Evolutionary conservation across 2,888 invertebrate species (phyloP).

Genomic region (Microdon myrmicae): DNA sequence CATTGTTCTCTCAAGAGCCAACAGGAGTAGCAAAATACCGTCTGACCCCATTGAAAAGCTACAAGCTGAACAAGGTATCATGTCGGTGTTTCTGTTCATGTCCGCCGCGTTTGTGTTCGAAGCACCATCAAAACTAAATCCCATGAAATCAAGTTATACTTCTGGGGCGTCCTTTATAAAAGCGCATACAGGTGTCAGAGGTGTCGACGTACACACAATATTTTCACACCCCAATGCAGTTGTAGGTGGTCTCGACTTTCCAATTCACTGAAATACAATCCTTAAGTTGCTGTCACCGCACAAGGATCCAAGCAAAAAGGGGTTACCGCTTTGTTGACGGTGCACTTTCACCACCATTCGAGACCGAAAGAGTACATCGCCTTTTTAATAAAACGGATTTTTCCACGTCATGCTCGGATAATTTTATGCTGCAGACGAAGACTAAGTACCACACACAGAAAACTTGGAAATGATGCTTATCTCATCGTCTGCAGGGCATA

Average conservation of each 20-base stretch:
- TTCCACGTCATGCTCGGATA: constrained; percentile 28
- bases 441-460: constrained; percentile 9
- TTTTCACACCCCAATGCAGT: constrained; percentile 22
- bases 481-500: constrained; percentile 10
- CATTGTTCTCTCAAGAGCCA: too few relatives aligned
- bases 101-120: too few relatives aligned
- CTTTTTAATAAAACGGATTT: constrained; percentile 43
- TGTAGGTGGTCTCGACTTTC: constrained; percentile 30
- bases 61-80: too few relatives aligned
- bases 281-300: constrained; percentile 4
- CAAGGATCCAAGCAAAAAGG: constrained; percentile 15
- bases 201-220: constrained; percentile 22
- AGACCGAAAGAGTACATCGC: constrained; percentile 18
- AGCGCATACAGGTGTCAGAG: constrained; percentile 25
- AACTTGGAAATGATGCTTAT: constrained; percentile 26
- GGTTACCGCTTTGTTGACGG: constrained; percentile 35
- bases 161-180: too few relatives aligned
- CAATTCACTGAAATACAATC: constrained; percentile 19
- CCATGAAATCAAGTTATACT: too few relatives aligned
- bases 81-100: too few relatives aligned
- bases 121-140: too few relatives aligned
- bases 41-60: too few relatives aligned
- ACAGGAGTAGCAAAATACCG: too few relatives aligned
- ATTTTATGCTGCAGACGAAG: constrained; percentile 27
- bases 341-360: constrained; percentile 26